These are phyloP conservation scores for Philantomba maxwellii DNA, from an alignment of 2,113 vertebrate species.

Conservation along the genomic window DNA sequence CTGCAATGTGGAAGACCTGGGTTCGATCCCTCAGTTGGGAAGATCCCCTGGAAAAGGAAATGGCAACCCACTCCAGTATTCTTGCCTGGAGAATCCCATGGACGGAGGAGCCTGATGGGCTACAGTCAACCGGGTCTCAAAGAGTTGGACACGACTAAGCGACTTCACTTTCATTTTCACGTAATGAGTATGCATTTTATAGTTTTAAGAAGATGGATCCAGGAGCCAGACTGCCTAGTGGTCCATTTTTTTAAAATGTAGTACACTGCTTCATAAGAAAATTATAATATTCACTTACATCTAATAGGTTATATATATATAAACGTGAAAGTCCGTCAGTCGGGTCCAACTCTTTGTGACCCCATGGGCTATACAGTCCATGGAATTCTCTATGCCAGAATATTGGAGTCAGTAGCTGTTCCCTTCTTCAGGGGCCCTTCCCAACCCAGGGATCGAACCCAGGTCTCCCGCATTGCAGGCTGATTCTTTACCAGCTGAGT, in stretches of 20 bases:
- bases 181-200: not conserved
- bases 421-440: not conserved
- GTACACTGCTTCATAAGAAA: not conserved
- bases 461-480: not conserved
- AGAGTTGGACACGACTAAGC: too few species aligned
- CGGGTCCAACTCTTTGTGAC: not conserved
- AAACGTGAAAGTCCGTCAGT: fast-evolving
- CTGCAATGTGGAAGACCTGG: too few species aligned
- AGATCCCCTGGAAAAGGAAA: too few species aligned
- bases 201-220: not conserved
- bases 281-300: not conserved
- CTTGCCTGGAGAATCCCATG: too few species aligned
- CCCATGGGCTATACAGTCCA: not conserved
- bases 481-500: not conserved
- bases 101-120: too few species aligned
- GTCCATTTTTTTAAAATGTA: not conserved
- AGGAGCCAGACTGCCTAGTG: not conserved
- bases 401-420: not conserved
- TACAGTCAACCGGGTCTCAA: too few species aligned
- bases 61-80: too few species aligned
- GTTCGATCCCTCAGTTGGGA: fast-evolving
- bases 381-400: not conserved
- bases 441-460: not conserved
- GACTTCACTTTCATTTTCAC: not conserved
- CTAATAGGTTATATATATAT: not conserved